Conservation (phyloP, 2,113 vertebrate species). For the Telmatochromis bifrenatus region DNA sequence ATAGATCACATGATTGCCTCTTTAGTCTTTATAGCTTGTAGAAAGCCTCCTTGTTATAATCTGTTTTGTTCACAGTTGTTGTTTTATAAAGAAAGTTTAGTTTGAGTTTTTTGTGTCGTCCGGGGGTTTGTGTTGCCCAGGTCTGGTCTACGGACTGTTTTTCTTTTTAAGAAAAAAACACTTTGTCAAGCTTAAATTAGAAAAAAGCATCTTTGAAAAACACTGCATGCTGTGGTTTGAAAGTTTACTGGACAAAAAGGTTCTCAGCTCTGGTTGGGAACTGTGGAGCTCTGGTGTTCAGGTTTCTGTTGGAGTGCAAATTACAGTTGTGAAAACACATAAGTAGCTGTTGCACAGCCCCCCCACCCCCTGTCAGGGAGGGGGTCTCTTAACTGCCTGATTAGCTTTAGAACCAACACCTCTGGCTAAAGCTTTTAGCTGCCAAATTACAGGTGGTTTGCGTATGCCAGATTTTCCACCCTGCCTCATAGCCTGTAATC, state of each 20-base stretch:
- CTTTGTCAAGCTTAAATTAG: background rate
- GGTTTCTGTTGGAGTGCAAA: background rate
- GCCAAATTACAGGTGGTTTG: constrained; percentile 65
- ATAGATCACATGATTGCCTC: background rate
- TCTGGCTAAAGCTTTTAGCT: constrained; percentile 45
- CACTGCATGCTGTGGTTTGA: background rate
- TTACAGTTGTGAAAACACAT: background rate
- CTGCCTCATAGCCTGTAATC: constrained; percentile 40
- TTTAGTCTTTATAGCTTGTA: background rate
- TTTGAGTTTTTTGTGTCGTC: background rate
- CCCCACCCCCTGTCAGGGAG: background rate
- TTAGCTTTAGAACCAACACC: constrained; percentile 38
- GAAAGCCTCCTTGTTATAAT: background rate
- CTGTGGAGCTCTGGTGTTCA: background rate
- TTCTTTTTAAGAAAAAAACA: background rate
- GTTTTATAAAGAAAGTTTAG: background rate
- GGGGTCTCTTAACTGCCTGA: constrained; percentile 14
- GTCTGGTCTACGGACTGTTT: background rate
- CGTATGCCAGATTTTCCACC: constrained; percentile 39
- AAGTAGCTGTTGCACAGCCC: background rate
- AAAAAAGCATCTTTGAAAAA: background rate
- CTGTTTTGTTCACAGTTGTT: background rate
- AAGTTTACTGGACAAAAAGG: background rate
- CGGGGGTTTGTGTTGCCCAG: background rate
- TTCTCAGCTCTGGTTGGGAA: background rate